Evolutionary conservation across 1,140 invertebrate genomes (phyloP), one percentile per base, ranked within the genome.

Genomic region (Adoxophyes honmai): DNA sequence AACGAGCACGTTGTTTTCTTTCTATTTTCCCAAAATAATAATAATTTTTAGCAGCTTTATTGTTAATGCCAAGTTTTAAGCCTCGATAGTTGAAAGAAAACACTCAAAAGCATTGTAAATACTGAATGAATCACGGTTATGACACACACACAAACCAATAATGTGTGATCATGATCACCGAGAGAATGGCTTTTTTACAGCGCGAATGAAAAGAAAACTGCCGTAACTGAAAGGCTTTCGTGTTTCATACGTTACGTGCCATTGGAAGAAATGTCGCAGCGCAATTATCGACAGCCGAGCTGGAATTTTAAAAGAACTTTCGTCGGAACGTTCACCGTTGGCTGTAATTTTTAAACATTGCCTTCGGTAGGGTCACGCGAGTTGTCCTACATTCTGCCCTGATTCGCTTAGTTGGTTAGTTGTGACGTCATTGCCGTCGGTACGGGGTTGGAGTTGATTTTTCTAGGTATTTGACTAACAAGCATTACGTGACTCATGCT

Each of bases 351-450:
- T 18, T 18, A 15, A 42, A 44, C 18, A 44, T 44, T 44, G 16
- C 39, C 39, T 44, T 1, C 34, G n/a, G 10, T 44, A 9, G 16
- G 8, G 39, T 44, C 39, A 44, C 39, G 18, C 39, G 39, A 44
- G n/a, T 44, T 64, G 64, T 59, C 34, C 68, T 56, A 62, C 52
- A 67, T 66, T 62, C 58, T 56, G 51, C n/a, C 39, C 52, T 67
- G 62, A 60, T 64, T 60, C 51, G 57, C 52, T 33, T 48, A 21
- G 58, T 44, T 48, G 21, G 58, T 52, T 16, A 55, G 33, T 54
- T 44, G 53, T 70, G 57, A 63, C 52, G 59, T 62, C 62, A 65
- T 55, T 56, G 51, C 16, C n/a, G 16, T 48, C n/a, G 28, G 8
- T 48, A n/a, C 11, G 7, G 16, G 42, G 42, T 48, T 28, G 42